These are phyloP conservation scores for Phainopepla nitens DNA, from an alignment of 2,113 vertebrate species.

Conservation along the genomic window DNA sequence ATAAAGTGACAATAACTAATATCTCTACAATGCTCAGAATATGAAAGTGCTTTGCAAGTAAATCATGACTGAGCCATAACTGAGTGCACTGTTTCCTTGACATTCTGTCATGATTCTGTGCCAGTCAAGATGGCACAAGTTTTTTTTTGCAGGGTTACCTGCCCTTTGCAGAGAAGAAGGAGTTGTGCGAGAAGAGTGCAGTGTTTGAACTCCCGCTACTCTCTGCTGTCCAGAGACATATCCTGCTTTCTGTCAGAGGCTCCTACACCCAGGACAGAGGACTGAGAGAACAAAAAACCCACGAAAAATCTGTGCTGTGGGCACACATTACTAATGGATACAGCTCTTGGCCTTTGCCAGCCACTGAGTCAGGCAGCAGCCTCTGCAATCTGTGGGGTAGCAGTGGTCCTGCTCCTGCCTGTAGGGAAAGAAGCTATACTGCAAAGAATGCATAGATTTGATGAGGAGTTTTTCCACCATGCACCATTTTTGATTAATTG, in stretches of 20 bases:
- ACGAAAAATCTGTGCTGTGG: background rate
- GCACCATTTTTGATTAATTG: background rate
- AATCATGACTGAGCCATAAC: background rate
- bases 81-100: background rate
- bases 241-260: background rate
- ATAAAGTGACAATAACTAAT: background rate
- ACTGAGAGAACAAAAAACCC: background rate
- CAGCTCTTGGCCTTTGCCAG: background rate
- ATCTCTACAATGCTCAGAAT: background rate
- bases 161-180: background rate
- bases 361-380: background rate
- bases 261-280: background rate
- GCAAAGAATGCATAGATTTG: background rate
- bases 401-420: background rate
- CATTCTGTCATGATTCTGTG: background rate
- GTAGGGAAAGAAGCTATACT: background rate
- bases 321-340: background rate
- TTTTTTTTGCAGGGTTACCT: background rate
- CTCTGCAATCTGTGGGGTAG: background rate
- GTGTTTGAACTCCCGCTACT: background rate
- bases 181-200: accelerated
- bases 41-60: background rate
- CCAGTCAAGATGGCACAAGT: background rate
- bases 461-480: background rate
- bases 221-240: background rate